Conservation (phyloP, 2,113 vertebrate genomes). For the Actinemys pallida region DNA sequence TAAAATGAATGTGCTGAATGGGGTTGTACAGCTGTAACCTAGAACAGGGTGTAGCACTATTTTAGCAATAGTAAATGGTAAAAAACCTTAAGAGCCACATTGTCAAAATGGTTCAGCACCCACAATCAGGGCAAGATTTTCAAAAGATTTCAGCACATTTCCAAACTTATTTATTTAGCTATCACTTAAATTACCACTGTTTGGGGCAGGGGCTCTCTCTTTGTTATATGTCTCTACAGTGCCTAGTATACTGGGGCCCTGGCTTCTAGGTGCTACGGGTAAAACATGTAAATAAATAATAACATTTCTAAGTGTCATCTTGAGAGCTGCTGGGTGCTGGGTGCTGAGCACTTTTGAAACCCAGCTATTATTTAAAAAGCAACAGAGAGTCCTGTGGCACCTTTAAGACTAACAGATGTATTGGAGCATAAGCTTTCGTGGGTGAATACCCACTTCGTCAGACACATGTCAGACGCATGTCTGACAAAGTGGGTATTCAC, state of each 20-base stretch:
- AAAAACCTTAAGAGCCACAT: not conserved
- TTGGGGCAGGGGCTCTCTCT: not conserved
- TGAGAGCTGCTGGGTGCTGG: not conserved
- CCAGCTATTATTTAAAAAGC: not conserved
- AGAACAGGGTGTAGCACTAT: not conserved
- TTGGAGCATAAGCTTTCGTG: too few species aligned
- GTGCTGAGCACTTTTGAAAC: not conserved
- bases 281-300: slow-evolving; percentile 48
- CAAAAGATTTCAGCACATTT: slow-evolving; percentile 9
- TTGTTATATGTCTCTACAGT: slow-evolving; percentile 38
- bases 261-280: slow-evolving; percentile 24
- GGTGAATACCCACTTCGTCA: too few species aligned
- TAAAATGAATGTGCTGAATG: not conserved
- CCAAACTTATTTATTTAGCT: slow-evolving; percentile 3
- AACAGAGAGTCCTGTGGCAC: too few species aligned
- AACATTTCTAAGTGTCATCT: not conserved
- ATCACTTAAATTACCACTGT: slow-evolving; percentile 38
- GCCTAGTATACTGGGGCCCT: not conserved
- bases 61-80: not conserved
- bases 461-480: too few species aligned
- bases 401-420: too few species aligned
- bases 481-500: too few species aligned
- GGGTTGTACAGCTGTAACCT: not conserved
- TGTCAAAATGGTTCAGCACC: not conserved
- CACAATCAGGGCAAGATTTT: not conserved